Evolutionary conservation across 2,797 vertebrate species (phyloP).

Genomic region (Lemur catta): DNA sequence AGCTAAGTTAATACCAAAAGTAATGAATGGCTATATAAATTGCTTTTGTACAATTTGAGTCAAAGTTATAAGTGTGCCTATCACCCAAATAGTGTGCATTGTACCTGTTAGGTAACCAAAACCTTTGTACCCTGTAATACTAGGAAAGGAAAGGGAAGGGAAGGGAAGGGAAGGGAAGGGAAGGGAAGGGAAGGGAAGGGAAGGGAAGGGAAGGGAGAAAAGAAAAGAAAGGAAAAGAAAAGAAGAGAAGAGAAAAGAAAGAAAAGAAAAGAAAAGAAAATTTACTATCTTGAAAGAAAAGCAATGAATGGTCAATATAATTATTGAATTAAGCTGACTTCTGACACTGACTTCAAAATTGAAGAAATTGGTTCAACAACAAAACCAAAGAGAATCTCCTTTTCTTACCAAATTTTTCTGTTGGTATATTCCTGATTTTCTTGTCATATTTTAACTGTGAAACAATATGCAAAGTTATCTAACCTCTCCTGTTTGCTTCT

Average conservation of each 20-base stretch:
- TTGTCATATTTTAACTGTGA: neutral
- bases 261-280: too few species aligned
- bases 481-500: neutral
- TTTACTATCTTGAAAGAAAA: neutral
- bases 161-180: too few species aligned
- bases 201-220: too few species aligned
- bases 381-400: neutral
- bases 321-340: neutral
- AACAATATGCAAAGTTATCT: neutral
- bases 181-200: too few species aligned
- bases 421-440: neutral
- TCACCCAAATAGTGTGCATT: too few species aligned
- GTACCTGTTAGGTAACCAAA: too few species aligned
- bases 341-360: neutral
- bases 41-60: too few species aligned
- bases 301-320: neutral
- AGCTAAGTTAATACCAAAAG: neutral
- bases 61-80: too few species aligned
- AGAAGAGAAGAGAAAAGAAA: too few species aligned
- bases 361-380: neutral
- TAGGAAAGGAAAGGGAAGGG: too few species aligned
- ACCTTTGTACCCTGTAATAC: too few species aligned
- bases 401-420: neutral
- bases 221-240: too few species aligned
- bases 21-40: neutral